A percentile compares a stretch with the other conserved stretches of the same genome.
phyloP scores from a whole-genome alignment of 2,888 invertebrate species.

The Plebejus argus region DNA sequence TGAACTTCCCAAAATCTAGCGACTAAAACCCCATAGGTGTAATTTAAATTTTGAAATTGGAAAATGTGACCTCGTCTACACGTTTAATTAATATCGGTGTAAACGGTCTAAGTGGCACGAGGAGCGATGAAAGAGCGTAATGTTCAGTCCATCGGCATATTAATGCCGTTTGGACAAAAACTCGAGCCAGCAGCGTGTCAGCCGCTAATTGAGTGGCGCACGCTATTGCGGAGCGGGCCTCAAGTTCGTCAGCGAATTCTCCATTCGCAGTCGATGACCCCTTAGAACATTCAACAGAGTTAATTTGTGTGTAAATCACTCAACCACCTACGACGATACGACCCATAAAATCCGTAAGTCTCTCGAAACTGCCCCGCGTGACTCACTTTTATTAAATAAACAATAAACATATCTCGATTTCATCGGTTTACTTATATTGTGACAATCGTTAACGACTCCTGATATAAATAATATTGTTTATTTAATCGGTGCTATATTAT shows the following conservation, averaged over 20 bases:
- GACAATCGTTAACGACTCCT: conserved; percentile 22
- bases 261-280: conserved; percentile 50
- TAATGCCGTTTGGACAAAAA: conserved; percentile 70
- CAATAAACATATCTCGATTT: conserved; percentile 28
- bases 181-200: conserved; percentile 66
- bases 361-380: conserved; percentile 19
- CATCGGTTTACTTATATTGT: conserved; percentile 22
- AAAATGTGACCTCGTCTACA: conserved; percentile 32
- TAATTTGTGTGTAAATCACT: conserved; percentile 39
- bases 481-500: neutral
- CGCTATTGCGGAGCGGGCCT: conserved; percentile 65
- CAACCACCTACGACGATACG: conserved; percentile 38
- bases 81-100: conserved; percentile 37
- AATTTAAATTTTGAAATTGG: conserved; percentile 45
- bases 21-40: conserved; percentile 44
- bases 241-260: conserved; percentile 62
- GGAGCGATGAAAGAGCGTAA: conserved; percentile 56
- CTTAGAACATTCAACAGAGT: conserved; percentile 32
- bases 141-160: conserved; percentile 67
- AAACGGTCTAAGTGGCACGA: conserved; percentile 40
- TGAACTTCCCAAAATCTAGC: neutral
- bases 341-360: conserved; percentile 26
- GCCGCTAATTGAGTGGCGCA: conserved; percentile 72
- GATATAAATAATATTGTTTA: neutral
- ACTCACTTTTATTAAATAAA: conserved; percentile 24